Evolutionary conservation across 1,140 invertebrate species (phyloP).

Genomic region (Megathymus violae): DNA sequence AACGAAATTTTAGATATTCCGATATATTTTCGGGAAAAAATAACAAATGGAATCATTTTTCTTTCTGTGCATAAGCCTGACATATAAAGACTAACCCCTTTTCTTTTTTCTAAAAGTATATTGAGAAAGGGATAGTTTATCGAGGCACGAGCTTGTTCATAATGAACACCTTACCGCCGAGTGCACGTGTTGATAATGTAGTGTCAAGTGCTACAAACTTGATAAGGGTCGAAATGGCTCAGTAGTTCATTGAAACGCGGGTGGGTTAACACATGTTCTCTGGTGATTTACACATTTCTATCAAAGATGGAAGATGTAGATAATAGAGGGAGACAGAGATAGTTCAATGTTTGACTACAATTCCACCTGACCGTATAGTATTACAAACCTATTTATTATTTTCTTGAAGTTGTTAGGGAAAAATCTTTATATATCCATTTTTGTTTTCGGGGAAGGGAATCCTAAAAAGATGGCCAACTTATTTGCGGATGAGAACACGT

Average conservation of each 20-base stretch:
- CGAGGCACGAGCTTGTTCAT: conserved; percentile 20
- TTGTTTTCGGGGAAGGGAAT: too few species aligned
- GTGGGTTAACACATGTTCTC: not conserved
- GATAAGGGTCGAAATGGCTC: conserved; percentile 20
- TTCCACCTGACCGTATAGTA: too few species aligned
- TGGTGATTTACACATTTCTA: not conserved
- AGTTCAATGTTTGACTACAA: too few species aligned
- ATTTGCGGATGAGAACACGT: too few species aligned
- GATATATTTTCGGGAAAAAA: not conserved
- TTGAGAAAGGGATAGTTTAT: conserved; percentile 22
- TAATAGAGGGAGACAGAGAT: too few species aligned
- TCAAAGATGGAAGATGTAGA: too few species aligned
- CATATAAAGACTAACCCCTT: not conserved
- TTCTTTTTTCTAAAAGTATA: not conserved
- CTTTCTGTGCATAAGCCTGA: not conserved
- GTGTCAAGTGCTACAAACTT: conserved; percentile 30
- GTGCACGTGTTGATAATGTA: conserved; percentile 32
- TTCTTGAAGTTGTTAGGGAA: too few species aligned
- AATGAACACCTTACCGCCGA: conserved; percentile 22
- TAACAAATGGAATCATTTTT: not conserved
- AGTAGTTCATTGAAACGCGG: conserved; percentile 9
- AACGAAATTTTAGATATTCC: not conserved
- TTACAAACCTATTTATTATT: too few species aligned
- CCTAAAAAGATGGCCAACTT: too few species aligned
- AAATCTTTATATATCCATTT: too few species aligned